Conservation (phyloP, 2,797 vertebrate species). For the Limosa lapponica region DNA sequence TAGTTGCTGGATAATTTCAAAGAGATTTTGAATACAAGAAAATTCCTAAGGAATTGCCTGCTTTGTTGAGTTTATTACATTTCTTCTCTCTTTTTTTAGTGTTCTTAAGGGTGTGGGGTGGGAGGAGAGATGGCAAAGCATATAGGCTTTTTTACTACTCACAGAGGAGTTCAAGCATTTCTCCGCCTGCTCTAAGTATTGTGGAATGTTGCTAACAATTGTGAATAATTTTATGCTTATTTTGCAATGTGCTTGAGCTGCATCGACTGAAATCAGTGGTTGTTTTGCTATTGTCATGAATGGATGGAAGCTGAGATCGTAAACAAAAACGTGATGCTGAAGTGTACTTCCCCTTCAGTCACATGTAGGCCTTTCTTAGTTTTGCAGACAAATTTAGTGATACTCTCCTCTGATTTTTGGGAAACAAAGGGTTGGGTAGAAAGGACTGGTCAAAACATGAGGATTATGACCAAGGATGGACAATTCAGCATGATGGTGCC, state of each 20-base stretch:
- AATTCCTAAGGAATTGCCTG: constrained; percentile 51
- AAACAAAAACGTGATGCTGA: neutral
- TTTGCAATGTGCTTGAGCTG: constrained; percentile 26
- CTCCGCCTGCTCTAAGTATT: neutral
- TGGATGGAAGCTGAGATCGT: neutral
- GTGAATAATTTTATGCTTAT: constrained; percentile 32
- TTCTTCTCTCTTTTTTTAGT: neutral
- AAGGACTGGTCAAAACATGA: neutral
- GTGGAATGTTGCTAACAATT: constrained; percentile 40
- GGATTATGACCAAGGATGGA: neutral
- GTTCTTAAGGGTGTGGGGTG: neutral
- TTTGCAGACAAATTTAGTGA: neutral
- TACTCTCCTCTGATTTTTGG: neutral
- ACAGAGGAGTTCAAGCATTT: constrained; percentile 15
- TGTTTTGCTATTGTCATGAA: constrained; percentile 11
- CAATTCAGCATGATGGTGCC: neutral
- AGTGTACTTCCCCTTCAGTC: neutral
- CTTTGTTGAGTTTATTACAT: constrained; percentile 33
- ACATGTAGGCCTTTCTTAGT: neutral
- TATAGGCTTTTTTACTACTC: constrained; percentile 9
- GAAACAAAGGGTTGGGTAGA: neutral
- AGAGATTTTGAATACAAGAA: constrained; percentile 49
- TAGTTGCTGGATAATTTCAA: constrained; percentile 60
- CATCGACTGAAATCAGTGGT: neutral
- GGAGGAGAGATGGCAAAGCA: constrained; percentile 12